These are phyloP conservation scores for Ochropacha duplaris DNA, from an alignment of 2,888 invertebrate species.

Conservation along the genomic window DNA sequence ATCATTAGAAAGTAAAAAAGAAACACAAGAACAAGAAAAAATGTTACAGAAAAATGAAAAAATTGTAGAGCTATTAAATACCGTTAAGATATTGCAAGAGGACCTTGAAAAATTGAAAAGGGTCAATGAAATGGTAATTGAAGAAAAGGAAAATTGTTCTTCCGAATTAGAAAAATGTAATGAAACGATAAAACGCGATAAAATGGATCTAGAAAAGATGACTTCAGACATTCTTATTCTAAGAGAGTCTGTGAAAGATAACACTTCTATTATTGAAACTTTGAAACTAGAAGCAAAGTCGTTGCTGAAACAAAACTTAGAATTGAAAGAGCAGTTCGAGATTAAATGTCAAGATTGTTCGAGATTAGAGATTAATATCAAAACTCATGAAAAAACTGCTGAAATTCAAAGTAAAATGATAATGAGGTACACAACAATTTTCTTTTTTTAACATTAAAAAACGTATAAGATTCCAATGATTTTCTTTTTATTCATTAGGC, in stretches of 20 bases:
- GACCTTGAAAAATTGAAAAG: constrained; percentile 50
- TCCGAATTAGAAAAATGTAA: constrained; percentile 59
- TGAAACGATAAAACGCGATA: constrained; percentile 53
- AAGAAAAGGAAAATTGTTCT: constrained; percentile 57
- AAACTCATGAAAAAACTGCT: constrained; percentile 70
- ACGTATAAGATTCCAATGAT: no score
- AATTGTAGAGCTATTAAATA: constrained; percentile 38
- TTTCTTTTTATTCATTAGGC: constrained; percentile 32
- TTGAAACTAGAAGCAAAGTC: constrained; percentile 57
- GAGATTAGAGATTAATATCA: constrained; percentile 64
- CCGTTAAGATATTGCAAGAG: constrained; percentile 36
- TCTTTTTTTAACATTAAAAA: no score
- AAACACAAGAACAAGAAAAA: constrained; percentile 15
- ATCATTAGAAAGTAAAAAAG: constrained; percentile 29
- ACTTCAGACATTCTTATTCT: constrained; percentile 59
- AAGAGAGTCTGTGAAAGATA: constrained; percentile 57
- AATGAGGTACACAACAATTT: constrained; percentile 53
- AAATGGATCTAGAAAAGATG: constrained; percentile 59
- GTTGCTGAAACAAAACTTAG: constrained; percentile 54
- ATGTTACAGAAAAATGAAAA: constrained; percentile 30
- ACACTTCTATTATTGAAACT: constrained; percentile 52
- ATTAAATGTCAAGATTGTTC: constrained; percentile 55
- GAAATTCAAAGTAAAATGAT: constrained; percentile 71
- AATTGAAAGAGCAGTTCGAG: constrained; percentile 58
- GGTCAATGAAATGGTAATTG: constrained; percentile 49